A percentile compares a stretch with the other conserved stretches of the same genome.
These are phyloP conservation scores for Carpatolechia fugitivella DNA, from an alignment of 2,888 invertebrate species.

Conservation along the genomic window DNA sequence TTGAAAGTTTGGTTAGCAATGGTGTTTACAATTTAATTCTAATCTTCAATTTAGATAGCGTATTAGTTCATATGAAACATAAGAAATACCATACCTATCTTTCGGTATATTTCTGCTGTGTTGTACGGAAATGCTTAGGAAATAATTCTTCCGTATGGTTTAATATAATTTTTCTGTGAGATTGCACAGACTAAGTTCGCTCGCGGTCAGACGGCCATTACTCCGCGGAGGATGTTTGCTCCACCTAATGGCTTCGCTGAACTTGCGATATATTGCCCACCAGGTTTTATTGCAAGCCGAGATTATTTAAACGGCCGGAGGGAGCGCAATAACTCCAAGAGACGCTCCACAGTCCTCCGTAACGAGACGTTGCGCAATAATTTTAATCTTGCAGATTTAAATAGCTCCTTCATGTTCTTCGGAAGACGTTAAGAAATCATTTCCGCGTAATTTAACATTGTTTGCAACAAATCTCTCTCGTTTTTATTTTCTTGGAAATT, in stretches of 20 bases:
- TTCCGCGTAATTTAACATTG: constrained; percentile 19
- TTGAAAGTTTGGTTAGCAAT: too few species aligned
- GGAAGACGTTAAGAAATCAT: constrained; percentile 11
- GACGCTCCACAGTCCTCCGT: constrained; percentile 34
- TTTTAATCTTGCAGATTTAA: constrained; percentile 36
- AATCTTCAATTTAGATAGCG: too few species aligned
- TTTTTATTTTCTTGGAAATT: constrained; percentile 6
- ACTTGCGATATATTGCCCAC: constrained; percentile 54
- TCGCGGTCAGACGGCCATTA: constrained; percentile 39
- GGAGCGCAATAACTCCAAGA: constrained; percentile 48
- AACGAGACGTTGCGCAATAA: constrained; percentile 40
- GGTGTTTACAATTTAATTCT: too few species aligned
- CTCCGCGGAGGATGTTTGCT: constrained; percentile 45
- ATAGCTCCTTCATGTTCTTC: constrained; percentile 18
- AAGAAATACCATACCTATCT: too few species aligned
- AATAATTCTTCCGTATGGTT: too few species aligned
- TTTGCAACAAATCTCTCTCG: constrained; percentile 1
- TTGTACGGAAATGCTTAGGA: neutral
- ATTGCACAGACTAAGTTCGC: constrained; percentile 18
- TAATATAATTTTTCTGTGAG: neutral
- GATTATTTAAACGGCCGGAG: constrained; percentile 61
- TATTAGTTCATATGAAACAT: too few species aligned
- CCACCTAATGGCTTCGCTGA: constrained; percentile 42
- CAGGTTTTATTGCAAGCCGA: constrained; percentile 56
- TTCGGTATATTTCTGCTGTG: too few species aligned